Evolutionary conservation across 2,888 invertebrate genomes (phyloP), one percentile per base, ranked within the genome.

Genomic region (Cerceris ruficornis): DNA sequence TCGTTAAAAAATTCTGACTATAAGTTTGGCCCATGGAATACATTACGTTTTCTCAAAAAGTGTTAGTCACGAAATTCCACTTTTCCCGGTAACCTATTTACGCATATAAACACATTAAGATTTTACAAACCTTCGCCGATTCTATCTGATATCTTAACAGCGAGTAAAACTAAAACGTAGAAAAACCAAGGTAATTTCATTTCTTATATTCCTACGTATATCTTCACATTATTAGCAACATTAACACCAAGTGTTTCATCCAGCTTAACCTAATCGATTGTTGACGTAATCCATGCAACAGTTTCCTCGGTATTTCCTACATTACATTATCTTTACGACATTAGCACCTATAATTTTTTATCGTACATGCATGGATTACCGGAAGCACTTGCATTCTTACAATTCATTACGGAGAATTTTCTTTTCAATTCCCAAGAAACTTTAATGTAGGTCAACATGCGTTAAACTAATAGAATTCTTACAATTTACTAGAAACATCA

Each of bases 71-170:
- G 64, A n/a, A 39, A 28, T 28, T 64, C 9, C 50, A 43, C 28
- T 43, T 46, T 46, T 5, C 46, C 62, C 43, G 42, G 17, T 72
- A 75, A 69, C 69, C 57, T 54, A 42, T 54, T 58, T 57, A 55
- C 28, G 28, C 28, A 4, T 28, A 4, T 28, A 28, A 28, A 28
- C 4, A 28, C n/a, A 9, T 57, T 54, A 14, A 14, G 57, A 64
- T 64, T 61, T 66, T 64, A 84, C 84, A 61, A 84, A 87, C 86
- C 87, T 82, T 61, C 67, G 50, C 74, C 77, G 55, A 72, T 71
- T 28, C 72, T 71, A 55, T 68, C 55, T 28, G 77, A 69, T 69
- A 80, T 74, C 71, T 61, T 69, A 64, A 77, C 28, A 50, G 68
- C 67, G 15, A 84, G 60, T 14, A 80, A 66, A 67, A 81, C 59